Evolutionary conservation across 2,888 invertebrate species (phyloP).

Genomic region (Athalia cordata): DNA sequence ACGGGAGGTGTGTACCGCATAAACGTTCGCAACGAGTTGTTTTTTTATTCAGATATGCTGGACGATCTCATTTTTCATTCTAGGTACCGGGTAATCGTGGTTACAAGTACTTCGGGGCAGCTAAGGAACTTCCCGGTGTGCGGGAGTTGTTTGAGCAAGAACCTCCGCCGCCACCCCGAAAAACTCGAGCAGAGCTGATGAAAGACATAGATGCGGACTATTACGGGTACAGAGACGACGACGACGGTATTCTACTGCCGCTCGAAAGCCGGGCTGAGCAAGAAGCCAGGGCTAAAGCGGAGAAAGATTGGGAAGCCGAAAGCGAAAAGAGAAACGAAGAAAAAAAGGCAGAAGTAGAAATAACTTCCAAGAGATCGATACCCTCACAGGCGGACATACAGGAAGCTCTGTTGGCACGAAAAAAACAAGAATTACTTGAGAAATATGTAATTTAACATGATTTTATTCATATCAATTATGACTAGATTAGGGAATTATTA

Average conservation of each 20-base stretch:
- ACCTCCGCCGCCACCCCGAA: slow-evolving; percentile 91
- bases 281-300: slow-evolving; percentile 77
- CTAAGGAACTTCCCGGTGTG: slow-evolving; percentile 97
- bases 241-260: slow-evolving; percentile 95
- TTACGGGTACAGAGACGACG: slow-evolving; percentile 99
- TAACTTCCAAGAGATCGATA: slow-evolving; percentile 90
- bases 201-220: slow-evolving; percentile 99
- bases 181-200: slow-evolving; percentile 97
- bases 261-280: slow-evolving; percentile 89
- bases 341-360: slow-evolving; percentile 76
- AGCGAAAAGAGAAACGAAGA: slow-evolving; percentile 74
- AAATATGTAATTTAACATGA: slow-evolving; percentile 79
- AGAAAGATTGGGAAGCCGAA: slow-evolving; percentile 84
- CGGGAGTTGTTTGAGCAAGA: slow-evolving; percentile 98
- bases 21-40: no score
- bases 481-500: slow-evolving; percentile 55
- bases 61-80: background rate
- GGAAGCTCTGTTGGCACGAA: slow-evolving; percentile 90
- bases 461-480: slow-evolving; percentile 49
- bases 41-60: no score
- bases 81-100: slow-evolving; percentile 96
- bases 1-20: slow-evolving; percentile 80
- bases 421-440: slow-evolving; percentile 93
- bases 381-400: slow-evolving; percentile 97
- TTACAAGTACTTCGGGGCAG: slow-evolving; percentile 99